phyloP scores from a whole-genome alignment of 2,113 vertebrate species.

The Egretta garzetta region DNA sequence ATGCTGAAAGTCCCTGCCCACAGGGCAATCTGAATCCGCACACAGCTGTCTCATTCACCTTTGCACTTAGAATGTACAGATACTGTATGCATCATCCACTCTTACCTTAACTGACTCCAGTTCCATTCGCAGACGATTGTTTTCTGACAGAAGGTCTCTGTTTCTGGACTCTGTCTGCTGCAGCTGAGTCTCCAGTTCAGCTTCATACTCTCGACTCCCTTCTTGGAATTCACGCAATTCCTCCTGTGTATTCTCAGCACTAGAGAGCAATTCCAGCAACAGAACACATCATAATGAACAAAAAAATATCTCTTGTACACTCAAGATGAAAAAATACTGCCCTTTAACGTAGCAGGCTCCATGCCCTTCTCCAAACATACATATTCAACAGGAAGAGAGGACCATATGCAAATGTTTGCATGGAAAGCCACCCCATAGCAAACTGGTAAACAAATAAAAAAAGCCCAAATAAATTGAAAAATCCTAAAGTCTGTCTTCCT shows the following conservation, averaged over 20 bases:
- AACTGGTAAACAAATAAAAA: not conserved
- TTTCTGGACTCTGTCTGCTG: slow-evolving; percentile 91
- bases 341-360: not conserved
- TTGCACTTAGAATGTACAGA: not conserved
- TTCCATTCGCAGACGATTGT: slow-evolving; percentile 86
- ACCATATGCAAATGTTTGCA: not conserved
- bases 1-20: not conserved
- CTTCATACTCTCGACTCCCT: slow-evolving; percentile 96
- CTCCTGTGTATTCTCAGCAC: slow-evolving; percentile 86
- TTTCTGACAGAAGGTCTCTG: slow-evolving; percentile 88
- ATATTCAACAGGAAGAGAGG: not conserved
- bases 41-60: too few species aligned
- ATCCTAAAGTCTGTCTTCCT: not conserved
- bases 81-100: not conserved
- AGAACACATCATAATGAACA: not conserved
- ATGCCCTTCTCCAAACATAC: not conserved
- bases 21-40: not conserved
- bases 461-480: not conserved
- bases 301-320: not conserved
- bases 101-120: slow-evolving; percentile 89
- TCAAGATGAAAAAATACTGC: not conserved
- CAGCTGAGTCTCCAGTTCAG: slow-evolving; percentile 91
- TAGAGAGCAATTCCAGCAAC: slow-evolving; percentile 55
- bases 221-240: slow-evolving; percentile 96
- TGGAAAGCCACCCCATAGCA: not conserved